phyloP scores from a whole-genome alignment of 2,888 invertebrate species.

The Junonia oenone region DNA sequence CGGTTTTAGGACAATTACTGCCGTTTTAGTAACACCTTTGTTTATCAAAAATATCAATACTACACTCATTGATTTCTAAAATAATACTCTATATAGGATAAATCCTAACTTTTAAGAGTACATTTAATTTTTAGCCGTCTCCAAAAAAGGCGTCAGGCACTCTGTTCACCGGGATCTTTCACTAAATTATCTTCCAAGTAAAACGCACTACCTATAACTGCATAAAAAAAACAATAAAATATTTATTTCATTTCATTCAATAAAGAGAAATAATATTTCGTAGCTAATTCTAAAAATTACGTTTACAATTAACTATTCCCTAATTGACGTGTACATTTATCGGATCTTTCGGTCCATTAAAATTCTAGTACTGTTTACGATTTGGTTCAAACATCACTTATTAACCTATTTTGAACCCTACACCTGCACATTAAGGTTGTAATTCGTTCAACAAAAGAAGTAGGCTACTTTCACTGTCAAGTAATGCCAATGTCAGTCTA shows the following conservation, averaged over 20 bases:
- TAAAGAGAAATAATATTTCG: neutral
- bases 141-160: no score
- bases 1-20: neutral
- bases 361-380: slow-evolving; percentile 2
- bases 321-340: neutral
- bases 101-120: neutral
- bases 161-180: no score
- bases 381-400: neutral
- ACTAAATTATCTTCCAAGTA: no score
- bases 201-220: no score
- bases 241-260: no score
- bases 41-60: neutral
- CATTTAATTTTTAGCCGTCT: no score
- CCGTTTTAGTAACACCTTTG: neutral
- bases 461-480: slow-evolving; percentile 60
- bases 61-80: neutral
- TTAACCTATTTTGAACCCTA: slow-evolving; percentile 12
- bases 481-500: slow-evolving; percentile 72
- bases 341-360: slow-evolving; percentile 2
- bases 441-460: slow-evolving; percentile 25
- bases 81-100: neutral
- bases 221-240: no score
- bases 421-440: slow-evolving; percentile 26
- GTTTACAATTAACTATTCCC: neutral
- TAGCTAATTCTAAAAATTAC: neutral